Conservation (phyloP, 1,140 invertebrate genomes). For the Cylas formicarius region DNA sequence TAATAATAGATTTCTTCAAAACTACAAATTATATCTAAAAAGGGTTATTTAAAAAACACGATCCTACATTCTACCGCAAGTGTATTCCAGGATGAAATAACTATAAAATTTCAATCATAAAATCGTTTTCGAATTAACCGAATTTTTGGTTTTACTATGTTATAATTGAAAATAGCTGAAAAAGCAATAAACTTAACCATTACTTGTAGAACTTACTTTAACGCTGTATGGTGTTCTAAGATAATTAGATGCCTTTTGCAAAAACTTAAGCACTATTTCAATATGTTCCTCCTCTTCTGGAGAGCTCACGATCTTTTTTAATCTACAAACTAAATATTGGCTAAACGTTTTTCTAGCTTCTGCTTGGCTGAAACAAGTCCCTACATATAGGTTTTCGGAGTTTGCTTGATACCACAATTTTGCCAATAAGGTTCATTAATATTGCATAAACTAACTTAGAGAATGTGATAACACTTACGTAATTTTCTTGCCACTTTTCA, state of each 20-base stretch:
- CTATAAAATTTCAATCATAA: too few species aligned
- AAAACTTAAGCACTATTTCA: constrained; percentile 73
- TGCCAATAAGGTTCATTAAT: too few species aligned
- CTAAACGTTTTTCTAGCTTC: constrained; percentile 77
- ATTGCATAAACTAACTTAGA: too few species aligned
- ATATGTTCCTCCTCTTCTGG: constrained; percentile 53
- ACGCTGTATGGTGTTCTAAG: constrained; percentile 69
- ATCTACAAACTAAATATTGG: constrained; percentile 71
- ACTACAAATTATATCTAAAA: too few species aligned
- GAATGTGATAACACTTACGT: constrained; percentile 38
- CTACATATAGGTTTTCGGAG: constrained; percentile 8
- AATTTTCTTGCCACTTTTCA: constrained; percentile 38
- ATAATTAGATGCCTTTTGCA: constrained; percentile 70
- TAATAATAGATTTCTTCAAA: too few species aligned
- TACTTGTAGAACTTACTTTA: constrained; percentile 47
- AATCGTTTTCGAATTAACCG: too few species aligned
- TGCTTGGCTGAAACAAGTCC: constrained; percentile 41
- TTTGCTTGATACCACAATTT: too few species aligned
- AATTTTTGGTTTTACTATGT: not conserved
- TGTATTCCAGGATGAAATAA: too few species aligned
- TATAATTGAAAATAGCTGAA: not conserved
- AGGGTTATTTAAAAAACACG: constrained; percentile 7
- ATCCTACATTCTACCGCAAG: too few species aligned
- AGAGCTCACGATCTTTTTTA: constrained; percentile 59
- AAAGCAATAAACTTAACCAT: constrained; percentile 1